Percentiles rank a stretch among this genome's conserved stretches.
phyloP scores from a whole-genome alignment of 1,140 invertebrate genomes.

The Lordiphosa collinella region DNA sequence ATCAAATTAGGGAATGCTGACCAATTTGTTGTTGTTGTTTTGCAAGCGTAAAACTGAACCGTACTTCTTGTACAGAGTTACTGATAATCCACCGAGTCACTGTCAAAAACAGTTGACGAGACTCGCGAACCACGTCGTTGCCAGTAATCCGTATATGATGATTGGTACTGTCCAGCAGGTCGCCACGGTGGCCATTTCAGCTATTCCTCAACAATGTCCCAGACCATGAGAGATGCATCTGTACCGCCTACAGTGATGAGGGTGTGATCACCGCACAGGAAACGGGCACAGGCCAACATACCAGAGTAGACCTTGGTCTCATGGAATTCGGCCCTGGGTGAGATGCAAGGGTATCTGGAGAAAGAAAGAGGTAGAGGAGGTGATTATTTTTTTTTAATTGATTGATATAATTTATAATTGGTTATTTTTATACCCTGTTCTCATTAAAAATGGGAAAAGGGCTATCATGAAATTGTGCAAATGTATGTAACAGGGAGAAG shows the following conservation, averaged over 20 bases:
- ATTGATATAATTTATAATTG: no score
- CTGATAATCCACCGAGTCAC: conserved; percentile 72
- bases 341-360: conserved; percentile 89
- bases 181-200: conserved; percentile 80
- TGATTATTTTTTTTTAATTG: no score
- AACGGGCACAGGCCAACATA: conserved; percentile 89
- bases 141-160: conserved; percentile 72
- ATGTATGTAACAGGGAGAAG: no score
- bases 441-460: no score
- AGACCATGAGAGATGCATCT: conserved; percentile 95
- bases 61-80: conserved; percentile 13
- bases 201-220: conserved; percentile 88
- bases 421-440: no score
- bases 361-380: not conserved
- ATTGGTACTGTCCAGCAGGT: conserved; percentile 61
- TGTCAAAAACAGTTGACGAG: conserved; percentile 69
- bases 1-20: conserved; percentile 57
- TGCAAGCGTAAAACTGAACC: conserved; percentile 38
- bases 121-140: conserved; percentile 64
- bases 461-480: no score
- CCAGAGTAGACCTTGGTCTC: conserved; percentile 94
- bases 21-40: conserved; percentile 52
- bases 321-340: conserved; percentile 91
- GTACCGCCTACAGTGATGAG: conserved; percentile 94
- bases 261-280: conserved; percentile 91